Percentiles rank a stretch among this genome's conserved stretches.
Conservation (phyloP, 2,888 invertebrate species). For the Conomelus anceps region DNA sequence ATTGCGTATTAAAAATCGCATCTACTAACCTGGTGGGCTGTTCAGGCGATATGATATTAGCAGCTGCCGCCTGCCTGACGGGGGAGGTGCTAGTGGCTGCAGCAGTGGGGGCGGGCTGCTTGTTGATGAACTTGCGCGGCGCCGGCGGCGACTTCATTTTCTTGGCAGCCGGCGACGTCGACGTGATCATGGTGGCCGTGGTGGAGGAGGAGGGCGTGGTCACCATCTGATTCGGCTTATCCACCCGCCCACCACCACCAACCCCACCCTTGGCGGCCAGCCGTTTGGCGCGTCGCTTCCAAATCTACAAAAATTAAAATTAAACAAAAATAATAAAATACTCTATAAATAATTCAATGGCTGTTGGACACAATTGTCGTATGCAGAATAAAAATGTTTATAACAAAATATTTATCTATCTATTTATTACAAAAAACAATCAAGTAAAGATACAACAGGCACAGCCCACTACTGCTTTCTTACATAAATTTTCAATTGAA, state of each 20-base stretch:
- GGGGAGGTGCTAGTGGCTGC: not conserved
- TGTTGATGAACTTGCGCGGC: constrained; percentile 45
- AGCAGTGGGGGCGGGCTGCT: constrained; percentile 9
- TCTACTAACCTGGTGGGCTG: not conserved
- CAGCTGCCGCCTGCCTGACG: too few relatives aligned
- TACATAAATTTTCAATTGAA: too few relatives aligned
- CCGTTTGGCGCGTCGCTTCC: constrained; percentile 77
- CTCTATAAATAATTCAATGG: not conserved
- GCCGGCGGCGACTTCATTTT: constrained; percentile 29
- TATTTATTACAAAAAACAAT: too few relatives aligned
- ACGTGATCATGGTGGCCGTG: constrained; percentile 17
- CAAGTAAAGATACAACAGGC: too few relatives aligned
- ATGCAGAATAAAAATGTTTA: not conserved
- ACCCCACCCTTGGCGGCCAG: constrained; percentile 46
- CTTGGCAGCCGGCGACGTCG: constrained; percentile 39
- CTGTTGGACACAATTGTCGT: constrained; percentile 4
- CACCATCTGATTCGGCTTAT: constrained; percentile 36
- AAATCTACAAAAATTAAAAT: constrained; percentile 49
- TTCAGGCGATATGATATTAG: constrained; percentile 18
- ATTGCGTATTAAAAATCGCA: too few relatives aligned
- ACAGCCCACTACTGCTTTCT: too few relatives aligned
- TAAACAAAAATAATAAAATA: not conserved
- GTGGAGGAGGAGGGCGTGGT: constrained; percentile 2
- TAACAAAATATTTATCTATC: too few relatives aligned
- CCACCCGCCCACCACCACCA: constrained; percentile 30